Conservation (phyloP, 2,113 vertebrate genomes). For the Speoplatyrhinus poulsoni region DNA sequence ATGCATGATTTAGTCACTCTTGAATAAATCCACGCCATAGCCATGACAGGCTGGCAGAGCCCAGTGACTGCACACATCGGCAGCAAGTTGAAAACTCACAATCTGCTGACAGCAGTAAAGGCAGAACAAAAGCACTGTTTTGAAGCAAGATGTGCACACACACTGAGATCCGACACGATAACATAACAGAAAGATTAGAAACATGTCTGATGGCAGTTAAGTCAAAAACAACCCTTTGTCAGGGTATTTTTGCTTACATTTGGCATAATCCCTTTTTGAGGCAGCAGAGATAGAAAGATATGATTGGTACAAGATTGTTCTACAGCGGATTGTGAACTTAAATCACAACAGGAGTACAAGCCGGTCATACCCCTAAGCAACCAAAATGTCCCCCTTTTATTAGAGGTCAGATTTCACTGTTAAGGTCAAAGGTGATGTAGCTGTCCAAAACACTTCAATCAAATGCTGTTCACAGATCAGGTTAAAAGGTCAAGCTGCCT, state of each 20-base stretch:
- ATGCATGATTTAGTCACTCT: conserved; percentile 15
- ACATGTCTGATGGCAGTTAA: conserved; percentile 30
- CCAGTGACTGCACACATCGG: conserved; percentile 49
- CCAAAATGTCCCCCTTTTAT: no score
- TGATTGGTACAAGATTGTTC: no score
- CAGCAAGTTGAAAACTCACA: conserved; percentile 18
- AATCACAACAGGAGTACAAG: no score
- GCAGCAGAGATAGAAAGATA: no score
- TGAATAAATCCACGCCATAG: conserved; percentile 29
- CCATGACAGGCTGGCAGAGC: conserved; percentile 27
- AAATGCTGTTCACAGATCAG: background rate
- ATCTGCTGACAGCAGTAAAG: conserved; percentile 45
- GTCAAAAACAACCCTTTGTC: conserved; percentile 10
- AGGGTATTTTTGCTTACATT: conserved; percentile 6
- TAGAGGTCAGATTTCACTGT: no score
- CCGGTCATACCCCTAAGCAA: no score
- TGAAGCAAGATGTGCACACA: conserved; percentile 31
- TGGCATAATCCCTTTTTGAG: no score
- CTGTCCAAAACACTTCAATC: background rate
- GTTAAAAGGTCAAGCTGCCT: background rate
- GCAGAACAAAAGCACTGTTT: conserved; percentile 34
- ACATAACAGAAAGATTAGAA: background rate
- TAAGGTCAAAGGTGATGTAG: background rate
- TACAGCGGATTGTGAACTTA: no score
- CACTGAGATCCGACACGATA: conserved; percentile 27